These are phyloP conservation scores for Eumerus sabulonum DNA, from an alignment of 2,888 invertebrate species.

Conservation along the genomic window DNA sequence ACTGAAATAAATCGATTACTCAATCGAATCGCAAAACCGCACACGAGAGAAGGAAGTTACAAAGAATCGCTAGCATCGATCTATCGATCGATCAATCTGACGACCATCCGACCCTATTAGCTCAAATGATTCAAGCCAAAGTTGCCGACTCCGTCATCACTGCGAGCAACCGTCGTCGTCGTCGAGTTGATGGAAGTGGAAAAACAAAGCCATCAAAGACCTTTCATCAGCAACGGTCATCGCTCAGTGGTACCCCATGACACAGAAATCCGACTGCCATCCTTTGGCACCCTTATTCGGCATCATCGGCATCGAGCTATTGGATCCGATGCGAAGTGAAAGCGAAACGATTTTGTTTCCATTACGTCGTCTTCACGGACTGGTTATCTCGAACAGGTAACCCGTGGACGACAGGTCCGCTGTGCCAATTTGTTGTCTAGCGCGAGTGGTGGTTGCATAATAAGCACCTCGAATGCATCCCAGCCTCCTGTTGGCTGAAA, in stretches of 20 bases:
- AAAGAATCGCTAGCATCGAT: slow-evolving; percentile 51
- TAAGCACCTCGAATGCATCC: slow-evolving; percentile 50
- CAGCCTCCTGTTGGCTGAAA: slow-evolving; percentile 38
- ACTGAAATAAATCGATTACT: slow-evolving; percentile 59
- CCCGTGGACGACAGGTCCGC: slow-evolving; percentile 17
- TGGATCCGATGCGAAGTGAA: slow-evolving; percentile 54
- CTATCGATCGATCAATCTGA: background rate
- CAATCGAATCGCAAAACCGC: slow-evolving; percentile 41
- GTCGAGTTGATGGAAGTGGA: slow-evolving; percentile 6
- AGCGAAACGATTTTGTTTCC: slow-evolving; percentile 55
- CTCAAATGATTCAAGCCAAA: slow-evolving; percentile 55
- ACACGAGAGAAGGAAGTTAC: slow-evolving; percentile 55
- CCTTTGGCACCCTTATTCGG: slow-evolving; percentile 48
- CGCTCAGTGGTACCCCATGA: slow-evolving; percentile 27
- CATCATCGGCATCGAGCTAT: slow-evolving; percentile 11
- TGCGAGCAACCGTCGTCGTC: no score
- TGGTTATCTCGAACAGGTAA: slow-evolving; percentile 49
- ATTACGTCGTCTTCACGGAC: slow-evolving; percentile 38
- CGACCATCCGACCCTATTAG: slow-evolving; percentile 52
- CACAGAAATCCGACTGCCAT: slow-evolving; percentile 57
- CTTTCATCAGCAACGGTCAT: slow-evolving; percentile 60
- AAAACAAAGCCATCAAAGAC: slow-evolving; percentile 59
- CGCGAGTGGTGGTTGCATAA: slow-evolving; percentile 17
- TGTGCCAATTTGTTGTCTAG: slow-evolving; percentile 39
- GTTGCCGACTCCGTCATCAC: slow-evolving; percentile 57